Evolutionary conservation across 2,888 invertebrate genomes (phyloP).

Genomic region (Platycheirus albimanus): DNA sequence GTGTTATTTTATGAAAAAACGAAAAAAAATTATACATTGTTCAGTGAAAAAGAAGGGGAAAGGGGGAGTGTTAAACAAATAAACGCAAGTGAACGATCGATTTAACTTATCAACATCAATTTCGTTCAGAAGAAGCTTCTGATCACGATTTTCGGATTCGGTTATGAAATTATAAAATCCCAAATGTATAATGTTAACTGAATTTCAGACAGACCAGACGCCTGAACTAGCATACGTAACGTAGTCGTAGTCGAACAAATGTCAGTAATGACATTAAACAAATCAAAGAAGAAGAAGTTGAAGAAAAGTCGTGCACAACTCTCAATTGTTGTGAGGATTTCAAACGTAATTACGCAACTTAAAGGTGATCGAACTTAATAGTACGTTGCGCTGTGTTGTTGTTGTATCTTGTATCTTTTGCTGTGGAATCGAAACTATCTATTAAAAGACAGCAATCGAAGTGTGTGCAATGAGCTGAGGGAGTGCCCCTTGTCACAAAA

Average conservation of each 20-base stretch:
- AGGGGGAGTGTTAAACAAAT: not conserved
- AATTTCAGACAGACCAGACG: conserved; percentile 10
- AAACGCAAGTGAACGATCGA: conserved; percentile 26
- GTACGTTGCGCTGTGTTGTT: not conserved
- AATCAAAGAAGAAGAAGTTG: conserved; percentile 13
- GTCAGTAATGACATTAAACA: not conserved
- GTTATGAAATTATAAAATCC: conserved; percentile 66
- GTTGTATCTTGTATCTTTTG: conserved; percentile 14
- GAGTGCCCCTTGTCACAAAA: conserved; percentile 36
- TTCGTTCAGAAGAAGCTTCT: conserved; percentile 39
- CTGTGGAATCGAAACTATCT: conserved; percentile 21
- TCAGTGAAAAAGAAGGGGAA: not conserved
- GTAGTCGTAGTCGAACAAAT: no score
- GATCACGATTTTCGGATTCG: conserved; percentile 55
- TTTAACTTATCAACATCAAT: conserved; percentile 18
- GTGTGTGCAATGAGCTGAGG: conserved; percentile 36
- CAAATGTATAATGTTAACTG: conserved; percentile 35
- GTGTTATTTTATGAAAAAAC: conserved; percentile 27
- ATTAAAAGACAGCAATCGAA: conserved; percentile 31
- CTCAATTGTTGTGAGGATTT: conserved; percentile 37
- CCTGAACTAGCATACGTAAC: no score
- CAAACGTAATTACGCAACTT: conserved; percentile 55
- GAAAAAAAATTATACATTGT: conserved; percentile 28
- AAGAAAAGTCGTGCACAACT: conserved; percentile 53
- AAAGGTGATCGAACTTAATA: conserved; percentile 60